Evolutionary conservation across 2,888 invertebrate genomes (phyloP).

Genomic region (Synanthedon formicaeformis): DNA sequence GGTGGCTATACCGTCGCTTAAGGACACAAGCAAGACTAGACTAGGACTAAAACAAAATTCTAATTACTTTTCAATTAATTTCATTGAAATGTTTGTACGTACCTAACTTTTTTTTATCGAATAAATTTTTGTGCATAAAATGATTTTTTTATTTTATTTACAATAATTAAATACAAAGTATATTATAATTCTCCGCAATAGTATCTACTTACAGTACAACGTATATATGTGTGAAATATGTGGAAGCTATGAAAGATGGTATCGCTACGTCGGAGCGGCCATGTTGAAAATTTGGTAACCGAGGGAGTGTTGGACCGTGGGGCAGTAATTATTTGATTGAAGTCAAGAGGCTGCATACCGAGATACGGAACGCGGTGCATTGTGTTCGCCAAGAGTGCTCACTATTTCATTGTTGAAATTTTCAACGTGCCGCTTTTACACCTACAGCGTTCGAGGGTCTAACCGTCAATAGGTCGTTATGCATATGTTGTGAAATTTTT

Average conservation of each 20-base stretch:
- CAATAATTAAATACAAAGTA: constrained; percentile 73
- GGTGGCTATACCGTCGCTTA: too few species aligned
- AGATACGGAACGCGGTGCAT: constrained; percentile 49
- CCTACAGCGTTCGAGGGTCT: constrained; percentile 56
- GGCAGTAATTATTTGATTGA: constrained; percentile 70
- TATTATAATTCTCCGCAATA: too few species aligned
- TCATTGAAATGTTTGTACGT: too few species aligned
- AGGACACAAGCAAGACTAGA: too few species aligned
- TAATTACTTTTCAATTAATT: too few species aligned
- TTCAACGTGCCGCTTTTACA: constrained; percentile 47
- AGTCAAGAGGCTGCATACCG: constrained; percentile 67
- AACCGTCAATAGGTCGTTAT: constrained; percentile 27
- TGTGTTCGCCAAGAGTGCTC: constrained; percentile 34
- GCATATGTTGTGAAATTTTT: constrained; percentile 1
- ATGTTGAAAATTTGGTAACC: constrained; percentile 61
- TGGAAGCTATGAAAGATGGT: constrained; percentile 6
- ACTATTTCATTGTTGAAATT: constrained; percentile 32
- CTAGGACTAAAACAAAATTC: too few species aligned
- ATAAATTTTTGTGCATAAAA: too few species aligned
- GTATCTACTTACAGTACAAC: too few species aligned
- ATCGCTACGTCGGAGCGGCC: constrained; percentile 28
- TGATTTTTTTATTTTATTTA: too few species aligned
- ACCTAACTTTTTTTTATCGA: too few species aligned
- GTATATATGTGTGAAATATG: constrained; percentile 2
- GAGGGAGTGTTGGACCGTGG: constrained; percentile 60